Evolutionary conservation across 2,797 vertebrate species (phyloP), one percentile per base, ranked within the genome.

Genomic region (Paramormyrops hopkinsi): DNA sequence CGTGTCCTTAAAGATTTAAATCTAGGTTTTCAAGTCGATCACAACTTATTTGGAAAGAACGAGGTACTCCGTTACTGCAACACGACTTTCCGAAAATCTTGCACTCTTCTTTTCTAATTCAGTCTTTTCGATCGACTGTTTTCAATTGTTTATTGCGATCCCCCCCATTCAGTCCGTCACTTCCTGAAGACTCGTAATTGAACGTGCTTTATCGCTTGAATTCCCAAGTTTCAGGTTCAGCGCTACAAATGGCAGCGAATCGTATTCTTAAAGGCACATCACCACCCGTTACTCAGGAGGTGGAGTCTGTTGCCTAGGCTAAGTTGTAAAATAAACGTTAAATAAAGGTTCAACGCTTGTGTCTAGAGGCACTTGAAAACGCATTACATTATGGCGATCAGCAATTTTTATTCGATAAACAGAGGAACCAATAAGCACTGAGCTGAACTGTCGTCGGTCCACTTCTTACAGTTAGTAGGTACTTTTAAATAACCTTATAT

Each of bases 151-250:
- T 85, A 85, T 85, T 85, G 11, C 44, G 11, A 11, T 29, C 22
- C 73, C 83, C 83, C 51, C 29, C 29, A 56, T 56, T 56, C 33
- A n/a, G 51, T 41, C 51, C 51, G 83, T 85, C 86, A 41, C 86
- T 56, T 87, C 51, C 51, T 56, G 51, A 53, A 85, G 48, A 54
- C 4, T 14, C 14, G 46, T 51, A 22, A 37, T 25, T 37, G 51
- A 29, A 29, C 85, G 33, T 53, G 53, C 50, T 86, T 56, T 56
- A 41, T 87, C 53, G 51, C 50, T 29, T 19, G 86, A 56, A 33
- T 85, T 85, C 82, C 82, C 82, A 85, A 85, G 83, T 87, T 87
- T 87, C 29, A 56, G 51, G 25, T 56, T 56, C 25, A 59, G 86
- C 51, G 29, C 86, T 56, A 41, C 51, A n/a, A 59, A 56, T n/a